Percentiles rank a stretch among this genome's conserved stretches.
phyloP scores from a whole-genome alignment of 2,113 vertebrate species.

The Phylloscopus trochilus region DNA sequence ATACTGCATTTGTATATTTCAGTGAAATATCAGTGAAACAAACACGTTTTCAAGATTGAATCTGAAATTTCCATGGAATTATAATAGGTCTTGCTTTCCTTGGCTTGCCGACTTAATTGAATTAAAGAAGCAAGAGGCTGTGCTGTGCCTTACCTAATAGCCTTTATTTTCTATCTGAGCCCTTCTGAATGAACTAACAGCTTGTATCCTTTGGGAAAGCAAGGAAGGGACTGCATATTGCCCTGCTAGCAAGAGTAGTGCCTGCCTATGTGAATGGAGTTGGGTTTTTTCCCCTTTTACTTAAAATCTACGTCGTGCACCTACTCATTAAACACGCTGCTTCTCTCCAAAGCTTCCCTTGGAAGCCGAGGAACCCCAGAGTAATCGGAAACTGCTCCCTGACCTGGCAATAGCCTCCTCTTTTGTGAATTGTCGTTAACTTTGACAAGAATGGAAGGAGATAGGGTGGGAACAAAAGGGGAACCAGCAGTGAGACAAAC shows the following conservation, averaged over 20 bases:
- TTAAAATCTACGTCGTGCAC: neutral
- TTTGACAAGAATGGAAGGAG: neutral
- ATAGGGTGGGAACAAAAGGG: neutral
- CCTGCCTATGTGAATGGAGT: neutral
- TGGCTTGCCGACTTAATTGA: neutral
- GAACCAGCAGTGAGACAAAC: neutral
- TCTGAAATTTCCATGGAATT: neutral
- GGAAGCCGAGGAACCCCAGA: neutral
- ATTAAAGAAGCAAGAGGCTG: neutral
- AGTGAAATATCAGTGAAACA: neutral
- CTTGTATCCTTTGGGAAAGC: neutral
- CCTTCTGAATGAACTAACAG: neutral
- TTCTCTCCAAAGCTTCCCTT: neutral
- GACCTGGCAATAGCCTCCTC: neutral
- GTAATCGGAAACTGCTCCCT: neutral
- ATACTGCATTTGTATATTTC: neutral
- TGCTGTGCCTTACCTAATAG: neutral
- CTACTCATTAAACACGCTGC: neutral
- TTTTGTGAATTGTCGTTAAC: slow-evolving; percentile 4
- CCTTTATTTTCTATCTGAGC: neutral
- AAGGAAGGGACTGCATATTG: neutral
- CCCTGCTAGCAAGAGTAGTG: neutral
- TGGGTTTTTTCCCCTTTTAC: neutral
- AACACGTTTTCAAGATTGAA: neutral
- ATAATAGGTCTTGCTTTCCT: neutral